Percentiles rank a stretch among this genome's conserved stretches.
These are phyloP conservation scores for Rhinoraja longicauda DNA, from an alignment of 2,797 vertebrate species.

Conservation along the genomic window DNA sequence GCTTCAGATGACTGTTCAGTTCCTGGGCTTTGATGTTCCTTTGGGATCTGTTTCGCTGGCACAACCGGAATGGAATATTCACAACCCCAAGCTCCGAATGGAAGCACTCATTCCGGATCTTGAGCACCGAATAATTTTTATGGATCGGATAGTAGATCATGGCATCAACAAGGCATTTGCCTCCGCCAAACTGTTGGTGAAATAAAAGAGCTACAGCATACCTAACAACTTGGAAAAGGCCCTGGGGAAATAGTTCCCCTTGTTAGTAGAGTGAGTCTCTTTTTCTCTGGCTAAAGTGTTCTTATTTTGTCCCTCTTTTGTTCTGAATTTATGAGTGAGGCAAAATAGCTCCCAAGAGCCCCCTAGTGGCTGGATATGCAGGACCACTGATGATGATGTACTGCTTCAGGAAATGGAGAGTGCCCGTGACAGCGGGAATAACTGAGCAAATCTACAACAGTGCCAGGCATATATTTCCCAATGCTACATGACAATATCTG, in stretches of 20 bases:
- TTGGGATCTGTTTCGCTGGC: background rate
- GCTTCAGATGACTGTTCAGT: background rate
- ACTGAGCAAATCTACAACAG: background rate
- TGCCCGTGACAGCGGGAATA: background rate
- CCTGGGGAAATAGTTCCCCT: constrained; percentile 1
- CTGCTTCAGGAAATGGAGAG: background rate
- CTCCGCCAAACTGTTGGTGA: background rate
- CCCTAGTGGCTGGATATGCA: background rate
- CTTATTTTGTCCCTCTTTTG: no score
- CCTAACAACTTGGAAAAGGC: background rate
- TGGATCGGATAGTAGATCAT: background rate
- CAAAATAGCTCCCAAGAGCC: background rate
- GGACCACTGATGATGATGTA: background rate
- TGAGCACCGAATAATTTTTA: background rate
- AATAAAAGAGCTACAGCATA: background rate
- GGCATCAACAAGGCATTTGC: background rate
- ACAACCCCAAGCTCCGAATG: background rate
- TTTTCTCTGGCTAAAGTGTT: background rate
- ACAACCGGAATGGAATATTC: background rate
- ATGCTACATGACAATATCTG: background rate
- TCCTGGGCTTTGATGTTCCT: background rate
- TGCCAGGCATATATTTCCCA: background rate
- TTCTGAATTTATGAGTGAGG: background rate
- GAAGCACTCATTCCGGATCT: background rate
- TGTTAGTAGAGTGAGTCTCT: background rate